Percentiles rank a stretch among this genome's conserved stretches.
phyloP scores from a whole-genome alignment of 2,113 vertebrate genomes.

The Proteles cristata region DNA sequence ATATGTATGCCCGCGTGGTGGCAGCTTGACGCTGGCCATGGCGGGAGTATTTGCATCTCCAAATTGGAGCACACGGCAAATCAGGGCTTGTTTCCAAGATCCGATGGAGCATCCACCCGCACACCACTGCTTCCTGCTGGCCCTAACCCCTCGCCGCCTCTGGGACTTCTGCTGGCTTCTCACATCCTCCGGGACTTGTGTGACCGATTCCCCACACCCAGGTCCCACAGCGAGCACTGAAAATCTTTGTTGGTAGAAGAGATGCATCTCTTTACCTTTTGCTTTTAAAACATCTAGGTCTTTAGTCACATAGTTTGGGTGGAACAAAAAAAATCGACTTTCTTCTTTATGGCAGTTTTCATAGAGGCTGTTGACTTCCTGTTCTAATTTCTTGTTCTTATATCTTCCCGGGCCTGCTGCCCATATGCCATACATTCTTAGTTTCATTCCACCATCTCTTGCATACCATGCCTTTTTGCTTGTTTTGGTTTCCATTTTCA shows the following conservation, averaged over 20 bases:
- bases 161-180: background rate
- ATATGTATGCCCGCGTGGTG: background rate
- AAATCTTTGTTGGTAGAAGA: background rate
- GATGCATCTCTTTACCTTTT: background rate
- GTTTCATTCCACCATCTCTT: background rate
- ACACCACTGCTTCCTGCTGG: background rate
- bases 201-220: background rate
- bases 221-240: background rate
- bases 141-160: background rate
- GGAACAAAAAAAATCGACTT: background rate
- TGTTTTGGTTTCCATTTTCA: background rate
- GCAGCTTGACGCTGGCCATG: background rate
- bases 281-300: background rate
- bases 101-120: too few species aligned
- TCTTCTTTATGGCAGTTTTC: background rate
- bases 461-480: background rate
- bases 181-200: background rate
- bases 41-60: background rate
- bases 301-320: background rate
- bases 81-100: background rate
- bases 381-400: background rate
- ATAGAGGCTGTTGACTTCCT: background rate
- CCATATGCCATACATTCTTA: background rate
- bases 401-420: background rate
- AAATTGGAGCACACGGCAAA: background rate